These are phyloP conservation scores for Reticulitermes speratus DNA, from an alignment of 1,140 invertebrate genomes.

Conservation along the genomic window DNA sequence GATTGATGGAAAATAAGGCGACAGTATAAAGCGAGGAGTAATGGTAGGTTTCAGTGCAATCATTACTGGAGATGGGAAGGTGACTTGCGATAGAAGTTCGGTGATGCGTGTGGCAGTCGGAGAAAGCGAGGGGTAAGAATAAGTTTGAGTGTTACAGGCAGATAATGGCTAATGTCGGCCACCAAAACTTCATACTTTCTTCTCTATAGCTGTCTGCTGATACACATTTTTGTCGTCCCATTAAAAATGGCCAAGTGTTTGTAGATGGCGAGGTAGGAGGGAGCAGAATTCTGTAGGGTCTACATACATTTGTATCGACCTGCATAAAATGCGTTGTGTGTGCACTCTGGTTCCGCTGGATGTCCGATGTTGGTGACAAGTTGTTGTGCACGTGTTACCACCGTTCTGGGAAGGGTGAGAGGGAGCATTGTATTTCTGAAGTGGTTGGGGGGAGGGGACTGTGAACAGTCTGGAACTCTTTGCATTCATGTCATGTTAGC, in stretches of 20 bases:
- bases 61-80: background rate
- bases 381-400: background rate
- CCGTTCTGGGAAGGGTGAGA: background rate
- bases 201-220: background rate
- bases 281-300: background rate
- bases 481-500: background rate
- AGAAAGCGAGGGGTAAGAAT: background rate
- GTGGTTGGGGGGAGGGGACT: background rate
- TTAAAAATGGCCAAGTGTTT: background rate
- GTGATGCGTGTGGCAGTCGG: background rate
- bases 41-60: too few relatives aligned
- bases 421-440: background rate
- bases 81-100: background rate
- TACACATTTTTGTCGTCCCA: background rate
- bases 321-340: background rate
- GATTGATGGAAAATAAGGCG: too few relatives aligned
- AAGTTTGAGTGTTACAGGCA: constrained; percentile 4
- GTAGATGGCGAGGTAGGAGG: background rate
- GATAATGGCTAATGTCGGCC: background rate
- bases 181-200: background rate
- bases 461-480: background rate
- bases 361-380: background rate
- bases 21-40: background rate
- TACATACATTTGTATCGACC: constrained; percentile 4
- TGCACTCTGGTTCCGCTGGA: background rate